Base-by-base conservation (phyloP, 2,113 vertebrate species). In the Peromyscus maniculatus region DNA sequence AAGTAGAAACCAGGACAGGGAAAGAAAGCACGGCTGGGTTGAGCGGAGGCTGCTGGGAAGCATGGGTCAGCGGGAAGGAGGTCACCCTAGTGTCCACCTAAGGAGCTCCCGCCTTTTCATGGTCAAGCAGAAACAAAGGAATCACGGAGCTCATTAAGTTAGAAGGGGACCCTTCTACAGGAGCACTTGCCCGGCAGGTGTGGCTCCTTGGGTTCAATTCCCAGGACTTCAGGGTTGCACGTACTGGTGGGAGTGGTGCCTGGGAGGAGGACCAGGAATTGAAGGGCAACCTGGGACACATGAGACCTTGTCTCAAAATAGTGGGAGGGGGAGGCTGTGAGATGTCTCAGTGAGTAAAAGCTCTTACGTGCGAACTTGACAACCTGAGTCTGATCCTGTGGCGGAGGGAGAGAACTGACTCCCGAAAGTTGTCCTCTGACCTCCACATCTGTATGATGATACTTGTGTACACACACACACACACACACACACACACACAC, bases 1-100 rank as follows among this genome's bases (percentile, higher is more conserved):
- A 62, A 57, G 19, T 13, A 62, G 84, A 52, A 86, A 4, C 43
- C 5, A 46, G 77, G 24, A 0, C 5, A 2, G 2, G 3, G 55
- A 11, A 36, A 10, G 43, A 8, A 36, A 10, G 43, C 0, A 17
- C 0, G 2, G 36, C 36, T 24, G 4, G 5, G 36, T 10, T 31
- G 24, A 31, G n/a, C 0, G 0, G 11, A 39, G 80, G 79, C 19
- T 55, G 52, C 49, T 22, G 52, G 36, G n/a, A 13, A 26, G 57
- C 36, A 59, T 55, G 39, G 21, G n/a, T 9, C 8, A 12, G 78
- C 1, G 10, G 1, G 3, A 21, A 33, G 8, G 43, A 13, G 11
- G 36, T 43, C 21, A 52, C 33, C 21, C 46, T 5, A 0, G 0
- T 24, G 43, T 39, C 19, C 28, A 80, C 7, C 39, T 8, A 31